Evolutionary conservation across 2,888 invertebrate genomes (phyloP).

Genomic region (Cecidostiba fungosa): DNA sequence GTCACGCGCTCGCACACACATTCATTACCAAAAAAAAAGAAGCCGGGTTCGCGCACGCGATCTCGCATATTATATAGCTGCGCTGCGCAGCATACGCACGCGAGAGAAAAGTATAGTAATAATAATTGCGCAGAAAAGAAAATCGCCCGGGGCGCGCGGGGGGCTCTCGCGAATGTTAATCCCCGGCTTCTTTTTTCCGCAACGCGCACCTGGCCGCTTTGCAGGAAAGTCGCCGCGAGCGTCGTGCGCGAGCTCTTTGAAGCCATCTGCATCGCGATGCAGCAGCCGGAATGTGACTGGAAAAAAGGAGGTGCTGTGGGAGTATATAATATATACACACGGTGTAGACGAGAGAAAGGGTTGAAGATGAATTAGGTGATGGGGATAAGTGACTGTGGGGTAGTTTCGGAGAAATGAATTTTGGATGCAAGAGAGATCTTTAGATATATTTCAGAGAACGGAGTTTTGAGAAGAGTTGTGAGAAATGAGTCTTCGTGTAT

Average conservation of each 20-base stretch:
- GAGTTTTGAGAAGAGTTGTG: no score
- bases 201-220: constrained; percentile 43
- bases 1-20: background rate
- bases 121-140: constrained; percentile 51
- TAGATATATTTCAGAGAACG: background rate
- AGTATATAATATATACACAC: background rate
- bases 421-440: background rate
- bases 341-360: background rate
- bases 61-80: background rate
- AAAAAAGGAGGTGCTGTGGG: background rate
- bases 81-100: background rate
- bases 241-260: constrained; percentile 8
- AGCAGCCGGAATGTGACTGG: background rate
- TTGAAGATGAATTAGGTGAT: constrained; percentile 7
- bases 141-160: constrained; percentile 31
- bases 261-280: constrained; percentile 40
- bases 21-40: constrained; percentile 15
- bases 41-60: background rate
- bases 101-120: constrained; percentile 26
- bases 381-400: constrained; percentile 20
- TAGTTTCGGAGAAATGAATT: background rate
- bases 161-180: constrained; percentile 42
- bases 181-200: constrained; percentile 11
- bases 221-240: constrained; percentile 40
- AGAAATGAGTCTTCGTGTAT: no score